Evolutionary conservation across 2,888 invertebrate genomes (phyloP), one percentile per base, ranked within the genome.

Genomic region (Lumbricus terrestris): DNA sequence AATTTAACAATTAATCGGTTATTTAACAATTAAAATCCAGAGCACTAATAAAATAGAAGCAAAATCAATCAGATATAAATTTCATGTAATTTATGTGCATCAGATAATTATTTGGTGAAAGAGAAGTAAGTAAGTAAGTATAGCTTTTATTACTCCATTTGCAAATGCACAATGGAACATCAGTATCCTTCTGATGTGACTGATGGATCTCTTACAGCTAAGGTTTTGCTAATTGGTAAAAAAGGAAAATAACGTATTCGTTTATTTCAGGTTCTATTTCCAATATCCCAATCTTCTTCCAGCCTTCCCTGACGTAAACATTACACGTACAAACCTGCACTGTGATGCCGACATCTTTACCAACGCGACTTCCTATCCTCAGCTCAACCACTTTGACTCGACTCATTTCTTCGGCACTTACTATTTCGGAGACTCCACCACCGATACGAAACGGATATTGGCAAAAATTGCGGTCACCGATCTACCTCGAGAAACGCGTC

Each of bases 281-380:
- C 54, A 47, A n/a, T 37, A 40, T 85, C 82, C 90, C 89, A 35
- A 33, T 23, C 33, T 35, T 89, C 37, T 85, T 85, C 89, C 90
- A 82, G 47, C 37, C 11, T 88, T 90, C 35, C 90, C 90, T 18
- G 40, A 89, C 33, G 88, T 89, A 29, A 85, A 90, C n/a, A 34
- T 90, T 23, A 54, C 88, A 33, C 90, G 40, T 34, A 20, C 82
- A 82, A 34, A 82, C 23, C 40, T 83, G 16, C 29, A 90, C n/a
- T 90, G 90, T 29, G 82, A 90, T 34, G 20, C 54, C 20, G 69
- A 37, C 23, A 34, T 37, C 37, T 82, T 35, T 34, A 16, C 33
- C 83, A n/a, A n/a, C 37, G 23, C 33, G 40, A 38, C 85, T 16
- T 34, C 40, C n/a, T 40, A 83, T 38, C 37, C 85, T 37, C n/a